Base-by-base conservation (phyloP, 1,140 invertebrate genomes). In the Drosophila paulistorum region DNA sequence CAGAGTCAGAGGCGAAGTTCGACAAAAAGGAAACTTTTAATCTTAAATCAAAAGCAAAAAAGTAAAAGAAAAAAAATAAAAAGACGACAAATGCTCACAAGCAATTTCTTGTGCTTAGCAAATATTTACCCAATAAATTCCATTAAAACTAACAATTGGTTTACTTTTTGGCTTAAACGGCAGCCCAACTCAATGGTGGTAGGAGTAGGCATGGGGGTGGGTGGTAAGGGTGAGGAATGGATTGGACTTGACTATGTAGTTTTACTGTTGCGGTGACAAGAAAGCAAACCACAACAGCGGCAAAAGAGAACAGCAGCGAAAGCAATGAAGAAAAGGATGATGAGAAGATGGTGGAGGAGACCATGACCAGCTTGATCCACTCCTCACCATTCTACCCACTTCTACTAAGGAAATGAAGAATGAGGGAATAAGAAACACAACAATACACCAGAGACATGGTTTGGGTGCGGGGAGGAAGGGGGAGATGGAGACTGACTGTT, bases 71-170 rank as follows among this genome's bases (percentile, higher is more conserved):
- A 26, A 26, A 26, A 26, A 26, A 77, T 77, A 60, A 55, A 59
- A 63, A 13, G 5, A 79, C 61, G 68, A 71, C 68, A 83, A 84
- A 78, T 77, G 74, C 80, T 80, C 68, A 71, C 76, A 82, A 82
- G 77, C 76, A 73, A 82, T 75, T 77, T 77, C 79, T 72, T 80
- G 64, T 74, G 74, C 77, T 84, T 80, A 62, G 68, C 81, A 82
- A 89, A 86, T 89, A 83, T 89, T 86, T 86, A 81, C 62, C 71
- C 77, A 89, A 89, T 83, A 86, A 89, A 89, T 89, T 89, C 84
- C 79, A 83, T 86, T 80, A 89, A 82, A 89, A 83, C 79, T 89
- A 89, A 86, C 79, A 86, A 89, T 86, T 86, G 84, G 73, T 81
- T 86, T 83, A 85, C 77, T 89, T 87, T 86, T 74, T 71, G 68